Conservation (phyloP, 2,113 vertebrate species). For the Macquaria ambigua region DNA sequence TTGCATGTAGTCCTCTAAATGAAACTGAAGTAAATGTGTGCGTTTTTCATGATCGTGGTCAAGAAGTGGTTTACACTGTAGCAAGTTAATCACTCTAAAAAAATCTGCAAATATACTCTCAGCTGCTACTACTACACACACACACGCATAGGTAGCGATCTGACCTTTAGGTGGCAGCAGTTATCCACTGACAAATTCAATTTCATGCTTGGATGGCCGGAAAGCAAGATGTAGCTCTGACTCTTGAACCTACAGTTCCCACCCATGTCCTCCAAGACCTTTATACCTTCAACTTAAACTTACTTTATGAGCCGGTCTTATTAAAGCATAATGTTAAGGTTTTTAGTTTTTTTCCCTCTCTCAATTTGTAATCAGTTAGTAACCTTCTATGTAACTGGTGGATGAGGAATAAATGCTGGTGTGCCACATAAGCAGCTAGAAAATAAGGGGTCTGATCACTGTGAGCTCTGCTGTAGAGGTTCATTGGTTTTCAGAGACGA, state of each 20-base stretch:
- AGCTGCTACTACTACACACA: neutral
- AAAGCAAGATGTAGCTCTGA: slow-evolving; percentile 54
- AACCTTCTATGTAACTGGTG: neutral
- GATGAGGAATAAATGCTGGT: neutral
- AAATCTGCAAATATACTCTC: slow-evolving; percentile 23
- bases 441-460: neutral
- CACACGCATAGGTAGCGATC: neutral
- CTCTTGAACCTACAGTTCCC: slow-evolving; percentile 36
- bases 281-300: slow-evolving; percentile 30
- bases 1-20: slow-evolving; percentile 8
- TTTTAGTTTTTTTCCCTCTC: neutral
- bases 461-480: slow-evolving; percentile 7
- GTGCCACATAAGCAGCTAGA: neutral
- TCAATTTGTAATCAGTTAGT: neutral
- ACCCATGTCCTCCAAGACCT: slow-evolving; percentile 33
- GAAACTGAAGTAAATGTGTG: neutral
- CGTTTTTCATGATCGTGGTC: neutral
- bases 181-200: slow-evolving; percentile 72
- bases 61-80: neutral
- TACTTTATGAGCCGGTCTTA: neutral
- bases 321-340: neutral
- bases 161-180: slow-evolving; percentile 80
- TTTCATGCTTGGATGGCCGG: slow-evolving; percentile 62
- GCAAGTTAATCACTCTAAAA: neutral
- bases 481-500: slow-evolving; percentile 26